Evolutionary conservation across 2,888 invertebrate species (phyloP).

Genomic region (Hipparchia sbordonii): DNA sequence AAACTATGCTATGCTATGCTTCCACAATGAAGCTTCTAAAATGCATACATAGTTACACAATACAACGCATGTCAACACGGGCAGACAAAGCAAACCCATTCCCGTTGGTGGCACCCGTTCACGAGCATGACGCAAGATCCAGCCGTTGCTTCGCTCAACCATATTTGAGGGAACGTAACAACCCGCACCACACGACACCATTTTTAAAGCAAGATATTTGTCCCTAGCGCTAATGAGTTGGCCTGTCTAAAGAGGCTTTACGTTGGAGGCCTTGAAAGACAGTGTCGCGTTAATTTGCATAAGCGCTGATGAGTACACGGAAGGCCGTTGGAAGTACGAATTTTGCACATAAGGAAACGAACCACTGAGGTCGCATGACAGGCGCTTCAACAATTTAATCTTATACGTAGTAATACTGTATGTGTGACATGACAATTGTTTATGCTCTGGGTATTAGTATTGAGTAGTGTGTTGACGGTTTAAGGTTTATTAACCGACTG

Average conservation of each 20-base stretch:
- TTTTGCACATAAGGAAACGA: conserved; percentile 66
- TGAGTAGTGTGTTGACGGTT: neutral
- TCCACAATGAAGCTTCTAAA: too few relatives aligned
- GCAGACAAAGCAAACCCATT: too few relatives aligned
- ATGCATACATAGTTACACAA: too few relatives aligned
- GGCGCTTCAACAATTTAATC: conserved; percentile 34
- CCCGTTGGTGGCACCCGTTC: too few relatives aligned
- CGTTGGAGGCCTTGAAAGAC: conserved; percentile 31
- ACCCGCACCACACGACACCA: too few relatives aligned
- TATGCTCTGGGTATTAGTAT: neutral
- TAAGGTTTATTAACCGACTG: neutral
- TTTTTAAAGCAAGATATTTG: too few relatives aligned
- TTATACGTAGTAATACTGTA: conserved; percentile 18
- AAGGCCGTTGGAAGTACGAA: conserved; percentile 54
- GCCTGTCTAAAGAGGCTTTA: neutral
- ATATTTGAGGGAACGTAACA: too few relatives aligned
- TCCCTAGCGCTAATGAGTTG: neutral
- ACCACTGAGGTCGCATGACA: conserved; percentile 48
- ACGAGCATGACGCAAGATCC: too few relatives aligned
- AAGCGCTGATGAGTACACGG: conserved; percentile 49
- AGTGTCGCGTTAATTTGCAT: conserved; percentile 34
- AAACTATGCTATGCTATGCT: too few relatives aligned
- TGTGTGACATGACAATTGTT: conserved; percentile 18
- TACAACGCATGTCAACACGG: too few relatives aligned
- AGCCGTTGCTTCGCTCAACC: too few relatives aligned